Base-by-base conservation (phyloP, 2,888 invertebrate genomes). In the Resseliella maxima region DNA sequence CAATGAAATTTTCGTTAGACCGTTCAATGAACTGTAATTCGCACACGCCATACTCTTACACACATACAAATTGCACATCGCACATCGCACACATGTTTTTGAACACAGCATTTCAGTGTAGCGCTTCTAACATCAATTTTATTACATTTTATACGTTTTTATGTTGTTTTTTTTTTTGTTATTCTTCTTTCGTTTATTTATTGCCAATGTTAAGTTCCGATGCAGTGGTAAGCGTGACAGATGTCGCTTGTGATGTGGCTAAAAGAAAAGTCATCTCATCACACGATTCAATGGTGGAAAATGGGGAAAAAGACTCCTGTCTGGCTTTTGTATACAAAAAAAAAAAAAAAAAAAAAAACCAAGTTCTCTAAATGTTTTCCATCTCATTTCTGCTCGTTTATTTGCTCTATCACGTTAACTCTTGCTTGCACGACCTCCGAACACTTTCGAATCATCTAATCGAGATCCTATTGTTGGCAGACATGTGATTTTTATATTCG, bases 401-500 rank as follows among this genome's bases (percentile, higher is more conserved):
- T 41, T n/a, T n/a, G n/a, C 41, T 41, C 41, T 41, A 8, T 41
- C 41, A 41, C 6, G 6, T 41, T 41, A 12, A 5, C 12, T 41
- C 41, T 8, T 8, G 12, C 41, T 50, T 18, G 8, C 46, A 12
- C 59, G 59, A 72, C 72, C 72, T 72, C 31, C 15, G 72, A 72
- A 59, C 24, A 24, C 59, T 5, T 59, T 59, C 6, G 10, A 59
- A 83, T 83, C 38, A 24, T 83, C 38, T n/a, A 38, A 83, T 36
- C 83, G 83, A n/a, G 83, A 83, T 38, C 38, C 83, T 24, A 83
- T 38, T 83, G 83, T 83, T 38, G n/a, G 83, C 83, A 83, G 83
- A 83, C 83, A 83, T 83, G 38, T 38, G 83, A 83, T 83, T 83
- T 38, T 38, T 38, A 83, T n/a, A n/a, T 38, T 83, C 72, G 72